phyloP scores from a whole-genome alignment of 2,888 invertebrate species.

The Siphlonurus alternatus region DNA sequence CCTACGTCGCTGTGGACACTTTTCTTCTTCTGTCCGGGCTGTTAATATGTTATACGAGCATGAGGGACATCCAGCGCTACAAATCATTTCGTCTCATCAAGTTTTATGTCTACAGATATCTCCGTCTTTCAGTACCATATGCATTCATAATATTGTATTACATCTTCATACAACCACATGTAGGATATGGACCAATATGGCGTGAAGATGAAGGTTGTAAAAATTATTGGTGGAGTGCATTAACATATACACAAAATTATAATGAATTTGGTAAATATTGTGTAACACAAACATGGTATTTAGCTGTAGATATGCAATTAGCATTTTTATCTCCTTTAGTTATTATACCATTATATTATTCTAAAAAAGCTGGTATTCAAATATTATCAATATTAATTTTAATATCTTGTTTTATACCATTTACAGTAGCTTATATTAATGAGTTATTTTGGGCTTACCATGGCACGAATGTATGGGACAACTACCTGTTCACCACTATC shows the following conservation, averaged over 20 bases:
- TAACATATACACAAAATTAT: neutral
- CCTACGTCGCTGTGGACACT: neutral
- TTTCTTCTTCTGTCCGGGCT: neutral
- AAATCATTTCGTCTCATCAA: neutral
- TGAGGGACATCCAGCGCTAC: neutral
- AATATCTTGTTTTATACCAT: neutral
- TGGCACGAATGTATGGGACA: neutral
- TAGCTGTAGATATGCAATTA: neutral
- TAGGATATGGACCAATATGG: neutral
- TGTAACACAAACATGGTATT: neutral
- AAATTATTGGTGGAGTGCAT: neutral
- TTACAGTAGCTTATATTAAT: neutral
- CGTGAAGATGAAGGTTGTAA: neutral
- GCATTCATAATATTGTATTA: neutral
- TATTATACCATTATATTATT: neutral
- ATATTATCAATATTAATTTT: neutral
- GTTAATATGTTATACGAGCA: neutral
- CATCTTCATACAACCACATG: neutral
- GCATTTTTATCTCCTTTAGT: neutral
- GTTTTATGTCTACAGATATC: neutral
- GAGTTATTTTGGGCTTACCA: neutral
- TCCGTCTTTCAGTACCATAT: neutral
- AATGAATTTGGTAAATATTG: neutral
- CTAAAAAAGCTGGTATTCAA: neutral
- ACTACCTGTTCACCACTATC: neutral